Conservation (phyloP, 1,140 invertebrate genomes). For the Ephestia elutella region DNA sequence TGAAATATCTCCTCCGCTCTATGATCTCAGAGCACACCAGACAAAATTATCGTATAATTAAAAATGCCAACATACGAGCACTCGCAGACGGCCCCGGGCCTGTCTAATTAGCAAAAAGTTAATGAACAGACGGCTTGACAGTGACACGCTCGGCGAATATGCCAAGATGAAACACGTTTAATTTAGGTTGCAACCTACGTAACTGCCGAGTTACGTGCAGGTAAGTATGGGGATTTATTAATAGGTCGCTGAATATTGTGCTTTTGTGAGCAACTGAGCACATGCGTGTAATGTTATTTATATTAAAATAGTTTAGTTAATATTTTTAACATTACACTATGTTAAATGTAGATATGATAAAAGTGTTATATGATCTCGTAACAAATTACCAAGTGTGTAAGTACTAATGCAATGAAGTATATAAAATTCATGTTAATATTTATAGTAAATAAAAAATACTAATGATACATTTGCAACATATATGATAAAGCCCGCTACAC, state of each 20-base stretch:
- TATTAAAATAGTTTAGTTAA: too few species aligned
- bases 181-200: slow-evolving; percentile 53
- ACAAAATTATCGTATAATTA: slow-evolving; percentile 62
- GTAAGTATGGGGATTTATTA: background rate
- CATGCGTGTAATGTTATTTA: slow-evolving; percentile 18
- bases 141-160: slow-evolving; percentile 66
- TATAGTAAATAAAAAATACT: too few species aligned
- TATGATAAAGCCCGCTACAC: too few species aligned
- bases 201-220: slow-evolving; percentile 25
- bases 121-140: slow-evolving; percentile 69
- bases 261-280: background rate
- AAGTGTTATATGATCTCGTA: too few species aligned
- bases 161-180: slow-evolving; percentile 71
- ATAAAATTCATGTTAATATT: too few species aligned
- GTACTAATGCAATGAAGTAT: too few species aligned
- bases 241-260: too few species aligned
- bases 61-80: slow-evolving; percentile 65
- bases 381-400: too few species aligned
- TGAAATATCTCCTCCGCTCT: background rate
- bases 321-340: too few species aligned
- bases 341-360: too few species aligned
- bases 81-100: slow-evolving; percentile 48
- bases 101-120: slow-evolving; percentile 73
- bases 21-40: slow-evolving; percentile 21
- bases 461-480: too few species aligned